Evolutionary conservation across 2,113 vertebrate species (phyloP), one percentile per base, ranked within the genome.

Genomic region (Zosterops lateralis): DNA sequence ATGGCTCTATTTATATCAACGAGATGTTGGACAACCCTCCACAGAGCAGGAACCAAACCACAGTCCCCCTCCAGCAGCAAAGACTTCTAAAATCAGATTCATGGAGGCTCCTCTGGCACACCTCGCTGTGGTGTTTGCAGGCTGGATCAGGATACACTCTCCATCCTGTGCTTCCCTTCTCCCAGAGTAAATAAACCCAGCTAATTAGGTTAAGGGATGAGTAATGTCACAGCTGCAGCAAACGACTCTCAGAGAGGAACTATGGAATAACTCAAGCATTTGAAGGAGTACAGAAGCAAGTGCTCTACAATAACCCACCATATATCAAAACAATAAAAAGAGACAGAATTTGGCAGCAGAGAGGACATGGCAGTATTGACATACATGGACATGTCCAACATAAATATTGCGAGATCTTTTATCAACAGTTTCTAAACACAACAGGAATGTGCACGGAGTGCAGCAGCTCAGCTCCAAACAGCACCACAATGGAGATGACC

Each of bases 211-310:
- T 95, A 96, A 88, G 94, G 96, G 89, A 94, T 93, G 93, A 97
- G 94, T 95, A 96, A 97, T 96, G 95, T 92, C 94, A 91, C 95
- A 97, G 92, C 94, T 95, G 92, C 92, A 78, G 44, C 68, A 86
- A 92, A 93, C 14, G 83, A 48, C 68, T 95, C 87, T 60, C 38
- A 7, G 71, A 89, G 92, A 97, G 94, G 82, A 95, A 67, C 94
- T 88, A 85, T 77, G 89, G 93, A 82, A 83, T 74, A 95, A 90
- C 90, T 95, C 87, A 91, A 94, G 93, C 93, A 90, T 95, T 92
- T 94, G 87, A 95, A 97, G 61, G 75, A 95, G 91, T 77, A 94
- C 96, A 95, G 96, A 97, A 97, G 96, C 96, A 95, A 97, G 93
- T 94, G 82, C 93, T 95, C 94, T 65, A 54, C 87, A 95, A 90